Evolutionary conservation across 1,140 invertebrate species (phyloP), one percentile per base, ranked within the genome.

Genomic region (Aphelenchoides fujianensis): DNA sequence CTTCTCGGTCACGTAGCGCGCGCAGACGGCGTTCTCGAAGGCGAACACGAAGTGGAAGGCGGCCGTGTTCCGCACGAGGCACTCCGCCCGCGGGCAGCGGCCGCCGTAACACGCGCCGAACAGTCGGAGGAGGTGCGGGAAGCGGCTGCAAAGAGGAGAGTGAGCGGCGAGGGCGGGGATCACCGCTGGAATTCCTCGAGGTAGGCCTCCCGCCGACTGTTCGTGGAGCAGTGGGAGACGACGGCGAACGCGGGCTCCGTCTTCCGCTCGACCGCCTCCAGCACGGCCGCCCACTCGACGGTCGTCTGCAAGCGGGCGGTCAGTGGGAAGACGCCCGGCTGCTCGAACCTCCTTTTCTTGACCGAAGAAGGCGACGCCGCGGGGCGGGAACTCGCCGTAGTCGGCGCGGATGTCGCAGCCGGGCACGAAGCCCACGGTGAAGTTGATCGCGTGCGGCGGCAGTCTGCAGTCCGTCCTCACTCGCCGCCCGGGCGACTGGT

Each of bases 21-120:
- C 34, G 54, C 81, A 82, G 7, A 83, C 59, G 7, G 73, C 70
- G 76, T 91, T 91, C 85, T 91, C 91, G 73, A 91, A 90, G 0
- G 90, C 87, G 32, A 91, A 82, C 77, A 91, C 91, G 81, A 91
- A 91, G 72, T 90, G 87, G 79, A 91, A 91, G 5, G 16, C 27
- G 28, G 28, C 19, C 23, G 19, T 7, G 55, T 59, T 59, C 34
- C 5, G 12, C 7, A 32, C 19, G 12, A 59, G 7, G 23, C 55
- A 59, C 7, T 59, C 55, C 7, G 7, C 23, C 34, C 34, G 5
- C 19, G 28, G 27, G 19, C 55, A 59, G 12, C 55, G 55, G 19
- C 55, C 55, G 23, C 55, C 23, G 19, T 59, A 59, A 59, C 55
- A 59, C 5, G 5, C 5, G 28, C 55, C 55, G 55, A 59, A 59